Evolutionary conservation across 2,888 invertebrate species (phyloP).

Genomic region (Meiosimyza platycephala): DNA sequence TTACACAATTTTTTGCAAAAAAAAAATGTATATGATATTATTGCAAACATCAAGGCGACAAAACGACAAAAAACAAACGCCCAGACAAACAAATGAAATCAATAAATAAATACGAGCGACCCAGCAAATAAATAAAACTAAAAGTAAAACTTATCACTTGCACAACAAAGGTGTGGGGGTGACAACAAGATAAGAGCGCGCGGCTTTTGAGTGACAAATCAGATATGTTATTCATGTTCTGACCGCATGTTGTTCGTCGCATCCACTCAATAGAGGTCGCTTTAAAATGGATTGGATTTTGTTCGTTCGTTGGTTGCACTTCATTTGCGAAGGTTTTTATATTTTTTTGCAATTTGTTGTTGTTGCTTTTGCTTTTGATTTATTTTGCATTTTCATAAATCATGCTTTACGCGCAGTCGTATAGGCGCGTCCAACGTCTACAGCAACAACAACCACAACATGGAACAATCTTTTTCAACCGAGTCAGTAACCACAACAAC

Average conservation of each 20-base stretch:
- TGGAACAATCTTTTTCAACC: background rate
- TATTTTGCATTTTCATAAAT: slow-evolving; percentile 60
- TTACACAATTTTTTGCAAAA: too few relatives aligned
- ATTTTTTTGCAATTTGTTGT: slow-evolving; percentile 19
- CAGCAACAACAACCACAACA: slow-evolving; percentile 9
- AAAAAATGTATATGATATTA: too few relatives aligned
- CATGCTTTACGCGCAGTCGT: slow-evolving; percentile 45
- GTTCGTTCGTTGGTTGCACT: background rate
- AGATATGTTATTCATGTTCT: slow-evolving; percentile 51
- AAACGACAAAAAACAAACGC: background rate
- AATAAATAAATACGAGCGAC: too few relatives aligned
- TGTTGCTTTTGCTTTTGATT: slow-evolving; percentile 31
- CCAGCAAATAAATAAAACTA: too few relatives aligned
- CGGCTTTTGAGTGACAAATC: slow-evolving; percentile 28
- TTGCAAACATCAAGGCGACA: background rate
- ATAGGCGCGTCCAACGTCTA: background rate
- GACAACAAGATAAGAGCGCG: too few relatives aligned
- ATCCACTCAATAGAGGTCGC: background rate
- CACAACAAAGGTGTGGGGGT: too few relatives aligned
- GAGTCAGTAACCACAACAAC: slow-evolving; percentile 25
- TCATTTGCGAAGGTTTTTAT: slow-evolving; percentile 5
- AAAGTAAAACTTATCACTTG: too few relatives aligned
- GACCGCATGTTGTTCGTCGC: slow-evolving; percentile 36
- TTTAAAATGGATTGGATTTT: slow-evolving; percentile 16
- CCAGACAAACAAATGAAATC: background rate